Percentiles rank a stretch among this genome's conserved stretches.
Conservation (phyloP, 2,113 vertebrate genomes). For the Pseudonaja textilis region DNA sequence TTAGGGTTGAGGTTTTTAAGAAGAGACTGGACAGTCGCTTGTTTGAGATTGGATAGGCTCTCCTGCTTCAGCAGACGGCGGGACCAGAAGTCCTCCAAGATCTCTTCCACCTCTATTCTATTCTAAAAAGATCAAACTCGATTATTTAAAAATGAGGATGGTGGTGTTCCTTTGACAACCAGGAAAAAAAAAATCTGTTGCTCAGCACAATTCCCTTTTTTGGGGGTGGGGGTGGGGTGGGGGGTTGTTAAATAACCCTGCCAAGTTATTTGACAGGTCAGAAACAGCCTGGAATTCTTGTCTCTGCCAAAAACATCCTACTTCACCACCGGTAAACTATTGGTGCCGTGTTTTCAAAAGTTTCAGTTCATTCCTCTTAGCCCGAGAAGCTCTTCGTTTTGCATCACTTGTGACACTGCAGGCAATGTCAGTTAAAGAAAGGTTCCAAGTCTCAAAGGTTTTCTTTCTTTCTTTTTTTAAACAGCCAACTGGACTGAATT, state of each 20-base stretch:
- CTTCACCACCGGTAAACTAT: conserved; percentile 2
- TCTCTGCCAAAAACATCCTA: neutral
- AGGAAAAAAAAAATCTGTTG: neutral
- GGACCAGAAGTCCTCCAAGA: too few relatives aligned
- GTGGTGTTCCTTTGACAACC: conserved; percentile 11
- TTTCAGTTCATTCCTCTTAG: conserved; percentile 28
- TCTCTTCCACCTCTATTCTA: neutral
- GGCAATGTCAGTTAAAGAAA: conserved; percentile 8
- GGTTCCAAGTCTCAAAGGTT: neutral
- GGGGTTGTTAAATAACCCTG: conserved; percentile 11
- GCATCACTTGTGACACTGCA: neutral
- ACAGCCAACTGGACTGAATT: too few relatives aligned
- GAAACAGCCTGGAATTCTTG: neutral
- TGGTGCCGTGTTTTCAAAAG: neutral
- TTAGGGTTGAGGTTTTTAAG: too few relatives aligned
- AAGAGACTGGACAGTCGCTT: too few relatives aligned
- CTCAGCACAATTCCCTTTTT: neutral
- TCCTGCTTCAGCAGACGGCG: too few relatives aligned
- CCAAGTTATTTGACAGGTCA: conserved; percentile 24
- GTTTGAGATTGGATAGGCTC: too few relatives aligned
- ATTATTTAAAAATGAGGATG: conserved; percentile 32
- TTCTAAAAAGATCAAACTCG: neutral
- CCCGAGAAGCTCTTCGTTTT: conserved; percentile 1
- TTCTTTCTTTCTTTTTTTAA: too few relatives aligned
- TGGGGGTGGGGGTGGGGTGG: neutral